phyloP scores from a whole-genome alignment of 2,888 invertebrate species.

The Tholera decimalis region DNA sequence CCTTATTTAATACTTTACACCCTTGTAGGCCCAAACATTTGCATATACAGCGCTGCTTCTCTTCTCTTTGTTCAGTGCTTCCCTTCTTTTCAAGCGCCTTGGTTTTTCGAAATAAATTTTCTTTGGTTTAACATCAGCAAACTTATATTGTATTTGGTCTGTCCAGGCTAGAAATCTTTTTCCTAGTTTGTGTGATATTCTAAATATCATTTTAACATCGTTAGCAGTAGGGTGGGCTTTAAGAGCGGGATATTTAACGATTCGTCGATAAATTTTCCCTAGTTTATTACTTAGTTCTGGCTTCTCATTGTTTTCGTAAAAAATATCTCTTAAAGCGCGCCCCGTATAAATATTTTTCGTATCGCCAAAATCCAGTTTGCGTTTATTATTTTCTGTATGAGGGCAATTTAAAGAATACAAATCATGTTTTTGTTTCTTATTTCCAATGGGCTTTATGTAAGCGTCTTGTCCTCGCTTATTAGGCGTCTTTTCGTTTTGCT shows the following conservation, averaged over 20 bases:
- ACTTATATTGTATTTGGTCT: too few species aligned
- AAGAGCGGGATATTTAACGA: background rate
- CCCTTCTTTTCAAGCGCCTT: too few species aligned
- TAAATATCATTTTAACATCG: background rate
- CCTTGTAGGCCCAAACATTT: too few species aligned
- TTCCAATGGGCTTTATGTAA: background rate
- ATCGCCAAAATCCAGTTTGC: background rate
- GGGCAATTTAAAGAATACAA: too few species aligned
- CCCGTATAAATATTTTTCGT: background rate
- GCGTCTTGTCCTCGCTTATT: background rate
- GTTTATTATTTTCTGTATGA: background rate
- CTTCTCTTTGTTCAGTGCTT: too few species aligned
- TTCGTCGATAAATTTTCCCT: background rate
- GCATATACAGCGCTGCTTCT: too few species aligned
- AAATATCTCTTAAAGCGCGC: background rate
- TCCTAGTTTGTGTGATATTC: constrained; percentile 17
- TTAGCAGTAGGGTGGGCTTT: background rate
- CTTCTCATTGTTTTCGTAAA: rapidly evolving
- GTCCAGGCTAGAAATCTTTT: constrained; percentile 23
- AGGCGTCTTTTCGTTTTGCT: constrained; percentile 11
- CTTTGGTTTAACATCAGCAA: background rate
- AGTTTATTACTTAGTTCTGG: background rate
- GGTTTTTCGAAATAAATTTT: background rate
- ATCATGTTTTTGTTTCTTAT: background rate
- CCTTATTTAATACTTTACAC: too few species aligned